Conservation (phyloP, 2,888 invertebrate genomes). For the Matsumyia berberina region DNA sequence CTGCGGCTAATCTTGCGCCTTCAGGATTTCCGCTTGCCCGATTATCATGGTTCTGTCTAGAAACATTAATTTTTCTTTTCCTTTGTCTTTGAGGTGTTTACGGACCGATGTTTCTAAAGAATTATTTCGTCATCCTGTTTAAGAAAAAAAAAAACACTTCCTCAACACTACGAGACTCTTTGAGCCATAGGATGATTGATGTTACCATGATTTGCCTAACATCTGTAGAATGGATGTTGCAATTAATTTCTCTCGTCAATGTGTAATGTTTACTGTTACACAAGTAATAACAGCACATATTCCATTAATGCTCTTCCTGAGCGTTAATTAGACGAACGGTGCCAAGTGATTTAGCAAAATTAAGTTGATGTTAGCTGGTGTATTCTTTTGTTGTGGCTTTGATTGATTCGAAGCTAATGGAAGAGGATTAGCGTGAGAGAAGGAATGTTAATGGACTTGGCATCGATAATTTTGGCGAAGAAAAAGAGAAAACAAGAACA, state of each 20-base stretch:
- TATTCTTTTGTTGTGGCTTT: constrained; percentile 2
- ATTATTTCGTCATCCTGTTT: constrained; percentile 55
- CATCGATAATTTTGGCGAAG: background rate
- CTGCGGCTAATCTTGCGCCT: constrained; percentile 46
- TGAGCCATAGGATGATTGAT: constrained; percentile 48
- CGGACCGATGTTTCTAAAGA: constrained; percentile 63
- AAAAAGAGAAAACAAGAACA: background rate
- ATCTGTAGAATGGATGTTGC: constrained; percentile 19
- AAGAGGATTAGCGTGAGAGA: constrained; percentile 13
- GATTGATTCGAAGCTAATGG: constrained; percentile 57
- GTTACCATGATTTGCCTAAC: constrained; percentile 30
- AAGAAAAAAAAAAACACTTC: constrained; percentile 23
- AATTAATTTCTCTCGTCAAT: constrained; percentile 64
- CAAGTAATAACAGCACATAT: constrained; percentile 28
- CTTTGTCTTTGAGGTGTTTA: constrained; percentile 44
- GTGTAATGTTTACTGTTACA: constrained; percentile 43
- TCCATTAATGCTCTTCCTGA: constrained; percentile 11
- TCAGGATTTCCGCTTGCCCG: constrained; percentile 76
- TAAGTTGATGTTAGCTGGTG: background rate
- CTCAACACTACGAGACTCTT: constrained; percentile 21
- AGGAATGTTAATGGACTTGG: constrained; percentile 10
- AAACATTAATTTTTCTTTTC: constrained; percentile 44
- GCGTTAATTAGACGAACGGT: constrained; percentile 49
- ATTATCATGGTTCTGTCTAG: constrained; percentile 68
- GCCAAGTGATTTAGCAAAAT: constrained; percentile 43